Base-by-base conservation (phyloP, 92 coral and sea anemone species). In the Porites divaricata region DNA sequence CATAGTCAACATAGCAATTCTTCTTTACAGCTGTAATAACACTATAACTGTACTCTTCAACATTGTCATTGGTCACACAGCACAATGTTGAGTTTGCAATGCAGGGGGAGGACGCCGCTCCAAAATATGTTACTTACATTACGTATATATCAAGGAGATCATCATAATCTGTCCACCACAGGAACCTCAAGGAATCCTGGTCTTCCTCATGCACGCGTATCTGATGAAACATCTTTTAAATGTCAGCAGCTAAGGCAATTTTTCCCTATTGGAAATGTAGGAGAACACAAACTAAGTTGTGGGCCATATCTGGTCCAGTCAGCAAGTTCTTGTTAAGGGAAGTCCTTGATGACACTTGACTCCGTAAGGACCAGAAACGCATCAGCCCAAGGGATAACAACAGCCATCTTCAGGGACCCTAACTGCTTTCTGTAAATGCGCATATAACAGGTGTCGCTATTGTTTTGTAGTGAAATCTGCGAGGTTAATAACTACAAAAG, bases 191-290 rank as follows among this genome's bases (percentile, higher is more conserved):
- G 19, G 94, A 73, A 62, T 87, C 83, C 88, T 87, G 90, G 85
- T 86, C 93, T 65, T 83, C 82, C 23, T 53, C 63, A 35, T 58
- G 70, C 17, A 90, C 93, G 48, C 90, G 88, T 6, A 90, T 87
- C 67, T 90, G 94, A 79, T 81, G 83, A 66, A 90, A 90, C 94
- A 87, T 90, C 22, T 79, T 75, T 68, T 90, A 84, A 20, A 91
- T 81, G 15, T 91, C 94, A 15, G 94, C 94, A 51, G 54, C 54
- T 4, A 4, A 4, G 54, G 6, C 54, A 51, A 51, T 9, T 51
- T 51, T 51, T 4, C 54, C 54, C 9, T 51, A 9, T 51, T 4
- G 54, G 9, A 51, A 51, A 9, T 51, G 54, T 4, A 51, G 9
- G 9, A 51, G 54, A 51, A 51, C 54, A 51, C 54, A 4, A 51